Percentiles rank a stretch among this genome's conserved stretches.
Conservation (phyloP, 2,888 invertebrate species). For the Drosophila mettleri region DNA sequence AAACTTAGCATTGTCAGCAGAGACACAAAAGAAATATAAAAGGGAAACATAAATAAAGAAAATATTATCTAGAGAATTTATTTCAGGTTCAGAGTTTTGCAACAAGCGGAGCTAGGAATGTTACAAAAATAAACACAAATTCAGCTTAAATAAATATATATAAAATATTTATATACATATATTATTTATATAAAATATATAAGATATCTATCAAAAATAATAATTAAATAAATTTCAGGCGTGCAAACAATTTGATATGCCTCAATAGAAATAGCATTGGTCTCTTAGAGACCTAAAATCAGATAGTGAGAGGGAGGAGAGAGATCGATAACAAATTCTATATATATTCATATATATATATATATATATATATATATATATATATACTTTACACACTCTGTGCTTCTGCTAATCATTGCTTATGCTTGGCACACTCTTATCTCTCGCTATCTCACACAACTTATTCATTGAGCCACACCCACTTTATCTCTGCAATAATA, state of each 20-base stretch:
- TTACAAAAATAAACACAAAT: too few relatives aligned
- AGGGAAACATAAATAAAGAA: neutral
- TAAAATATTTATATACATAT: too few relatives aligned
- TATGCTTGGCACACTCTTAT: neutral
- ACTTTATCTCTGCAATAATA: slow-evolving; percentile 6
- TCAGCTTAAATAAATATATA: too few relatives aligned
- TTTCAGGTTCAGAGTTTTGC: too few relatives aligned
- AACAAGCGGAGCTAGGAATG: too few relatives aligned
- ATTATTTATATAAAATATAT: too few relatives aligned
- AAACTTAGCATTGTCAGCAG: neutral
- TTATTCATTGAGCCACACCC: slow-evolving; percentile 21
- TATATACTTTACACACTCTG: neutral
- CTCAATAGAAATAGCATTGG: neutral
- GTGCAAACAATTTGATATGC: neutral
- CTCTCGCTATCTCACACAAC: slow-evolving; percentile 6
- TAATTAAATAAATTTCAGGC: neutral
- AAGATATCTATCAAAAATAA: too few relatives aligned
- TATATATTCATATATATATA: neutral
- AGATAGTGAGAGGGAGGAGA: neutral
- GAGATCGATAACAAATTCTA: neutral
- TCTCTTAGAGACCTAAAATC: too few relatives aligned
- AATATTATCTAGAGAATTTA: neutral
- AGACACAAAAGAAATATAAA: neutral
- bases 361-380: neutral
- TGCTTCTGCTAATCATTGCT: neutral